Evolutionary conservation across 2,797 vertebrate species (phyloP).

Genomic region (Spondyliosoma cantharus): DNA sequence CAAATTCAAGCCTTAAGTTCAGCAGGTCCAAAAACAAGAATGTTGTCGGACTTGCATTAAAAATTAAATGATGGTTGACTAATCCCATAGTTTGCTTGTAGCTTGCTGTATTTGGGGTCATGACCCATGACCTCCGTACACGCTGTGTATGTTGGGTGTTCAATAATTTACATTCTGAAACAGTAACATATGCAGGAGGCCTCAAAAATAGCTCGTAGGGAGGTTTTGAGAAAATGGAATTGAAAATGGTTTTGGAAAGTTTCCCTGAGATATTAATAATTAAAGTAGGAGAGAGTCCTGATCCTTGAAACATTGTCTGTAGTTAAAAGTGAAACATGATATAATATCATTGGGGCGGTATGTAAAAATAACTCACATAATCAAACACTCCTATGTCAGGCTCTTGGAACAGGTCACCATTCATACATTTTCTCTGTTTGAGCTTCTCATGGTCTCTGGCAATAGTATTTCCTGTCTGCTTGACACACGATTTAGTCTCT

Average conservation of each 20-base stretch:
- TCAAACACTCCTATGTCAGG: background rate
- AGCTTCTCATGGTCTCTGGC: background rate
- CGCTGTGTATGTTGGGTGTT: background rate
- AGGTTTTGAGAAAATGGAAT: background rate
- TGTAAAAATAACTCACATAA: background rate
- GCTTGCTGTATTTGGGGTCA: background rate
- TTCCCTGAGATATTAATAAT: background rate
- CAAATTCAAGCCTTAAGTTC: slow-evolving; percentile 3
- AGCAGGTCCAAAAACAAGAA: background rate
- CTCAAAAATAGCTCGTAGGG: background rate
- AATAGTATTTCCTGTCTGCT: background rate
- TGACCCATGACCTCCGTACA: background rate
- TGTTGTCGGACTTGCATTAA: background rate
- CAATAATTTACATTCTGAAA: background rate
- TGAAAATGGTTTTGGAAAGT: no score
- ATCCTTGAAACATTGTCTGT: background rate
- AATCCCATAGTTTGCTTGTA: background rate
- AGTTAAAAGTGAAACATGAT: background rate
- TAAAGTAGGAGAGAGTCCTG: background rate
- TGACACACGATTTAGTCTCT: background rate
- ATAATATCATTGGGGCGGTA: background rate
- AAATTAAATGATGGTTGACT: background rate
- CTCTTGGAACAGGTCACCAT: background rate
- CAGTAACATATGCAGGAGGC: background rate
- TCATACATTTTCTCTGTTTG: background rate